Evolutionary conservation across 2,113 vertebrate genomes (phyloP).

Genomic region (Chaetura pelagica): DNA sequence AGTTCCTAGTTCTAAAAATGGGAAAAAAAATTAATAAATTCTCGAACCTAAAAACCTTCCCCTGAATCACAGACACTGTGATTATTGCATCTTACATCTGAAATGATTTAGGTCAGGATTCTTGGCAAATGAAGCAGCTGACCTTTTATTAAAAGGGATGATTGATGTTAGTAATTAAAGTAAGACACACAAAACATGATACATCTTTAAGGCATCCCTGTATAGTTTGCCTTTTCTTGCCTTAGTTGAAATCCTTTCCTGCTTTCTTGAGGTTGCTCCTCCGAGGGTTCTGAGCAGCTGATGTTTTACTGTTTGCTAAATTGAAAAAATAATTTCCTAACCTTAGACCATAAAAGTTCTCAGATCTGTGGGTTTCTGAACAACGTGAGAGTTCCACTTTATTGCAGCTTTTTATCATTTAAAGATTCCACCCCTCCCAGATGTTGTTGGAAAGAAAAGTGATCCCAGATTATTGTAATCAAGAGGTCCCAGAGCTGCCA

Average conservation of each 20-base stretch:
- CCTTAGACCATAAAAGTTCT: background rate
- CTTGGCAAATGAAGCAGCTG: constrained; percentile 37
- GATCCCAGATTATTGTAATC: background rate
- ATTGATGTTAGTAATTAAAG: constrained; percentile 60
- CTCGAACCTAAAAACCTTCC: background rate
- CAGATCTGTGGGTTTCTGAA: background rate
- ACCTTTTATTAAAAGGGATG: constrained; percentile 54
- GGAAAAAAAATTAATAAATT: background rate
- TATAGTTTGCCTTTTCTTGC: background rate
- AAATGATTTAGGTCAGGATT: background rate
- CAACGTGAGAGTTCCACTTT: background rate
- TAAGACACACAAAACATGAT: background rate
- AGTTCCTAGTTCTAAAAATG: background rate
- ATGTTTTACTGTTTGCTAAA: background rate
- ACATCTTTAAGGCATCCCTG: background rate
- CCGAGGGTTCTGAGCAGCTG: background rate
- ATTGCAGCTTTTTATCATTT: background rate
- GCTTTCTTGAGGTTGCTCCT: background rate
- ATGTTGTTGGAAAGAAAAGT: background rate
- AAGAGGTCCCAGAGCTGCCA: background rate
- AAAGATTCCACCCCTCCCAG: background rate
- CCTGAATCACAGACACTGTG: background rate
- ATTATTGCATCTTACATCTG: constrained; percentile 24
- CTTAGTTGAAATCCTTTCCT: background rate
- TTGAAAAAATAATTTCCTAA: background rate